A percentile compares a stretch with the other conserved stretches of the same genome.
These are phyloP conservation scores for Plumapathes pennacea DNA, from an alignment of 92 coral and sea anemone species.

Conservation along the genomic window DNA sequence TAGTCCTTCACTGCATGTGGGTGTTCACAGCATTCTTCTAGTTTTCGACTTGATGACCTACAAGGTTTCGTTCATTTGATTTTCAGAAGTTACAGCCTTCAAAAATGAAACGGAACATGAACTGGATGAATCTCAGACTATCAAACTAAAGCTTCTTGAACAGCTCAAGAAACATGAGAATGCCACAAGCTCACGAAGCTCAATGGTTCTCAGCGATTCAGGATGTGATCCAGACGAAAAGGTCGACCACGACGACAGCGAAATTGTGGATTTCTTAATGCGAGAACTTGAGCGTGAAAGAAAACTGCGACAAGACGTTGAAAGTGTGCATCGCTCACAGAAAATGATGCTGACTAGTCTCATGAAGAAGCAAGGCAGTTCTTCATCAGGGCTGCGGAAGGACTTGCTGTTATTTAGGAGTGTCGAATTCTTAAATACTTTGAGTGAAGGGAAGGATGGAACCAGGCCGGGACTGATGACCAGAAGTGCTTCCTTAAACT, in stretches of 20 bases:
- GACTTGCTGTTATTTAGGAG: too few relatives aligned
- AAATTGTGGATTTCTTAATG: conserved; percentile 8
- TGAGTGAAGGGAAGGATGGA: too few relatives aligned
- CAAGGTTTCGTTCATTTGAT: not conserved
- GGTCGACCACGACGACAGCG: conserved; percentile 15
- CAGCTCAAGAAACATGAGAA: conserved; percentile 53
- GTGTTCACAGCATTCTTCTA: too few relatives aligned
- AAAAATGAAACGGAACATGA: conserved; percentile 29
- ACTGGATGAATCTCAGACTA: conserved; percentile 55
- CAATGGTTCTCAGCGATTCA: conserved; percentile 58
- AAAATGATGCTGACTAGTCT: not conserved
- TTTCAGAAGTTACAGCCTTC: conserved; percentile 38
- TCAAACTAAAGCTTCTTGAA: conserved; percentile 52
- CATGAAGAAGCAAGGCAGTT: conserved; percentile 1
- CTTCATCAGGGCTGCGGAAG: too few relatives aligned
- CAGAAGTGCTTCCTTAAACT: too few relatives aligned
- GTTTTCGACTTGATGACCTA: too few relatives aligned
- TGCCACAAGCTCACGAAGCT: conserved; percentile 48
- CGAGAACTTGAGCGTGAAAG: conserved; percentile 40
- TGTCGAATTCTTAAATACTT: too few relatives aligned
- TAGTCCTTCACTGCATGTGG: too few relatives aligned
- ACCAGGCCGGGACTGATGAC: too few relatives aligned
- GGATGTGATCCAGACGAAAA: conserved; percentile 34
- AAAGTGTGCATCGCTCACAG: conserved; percentile 2
- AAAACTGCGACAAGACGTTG: conserved; percentile 33